phyloP scores from a whole-genome alignment of 2,888 invertebrate genomes.

The Agrotis segetum region DNA sequence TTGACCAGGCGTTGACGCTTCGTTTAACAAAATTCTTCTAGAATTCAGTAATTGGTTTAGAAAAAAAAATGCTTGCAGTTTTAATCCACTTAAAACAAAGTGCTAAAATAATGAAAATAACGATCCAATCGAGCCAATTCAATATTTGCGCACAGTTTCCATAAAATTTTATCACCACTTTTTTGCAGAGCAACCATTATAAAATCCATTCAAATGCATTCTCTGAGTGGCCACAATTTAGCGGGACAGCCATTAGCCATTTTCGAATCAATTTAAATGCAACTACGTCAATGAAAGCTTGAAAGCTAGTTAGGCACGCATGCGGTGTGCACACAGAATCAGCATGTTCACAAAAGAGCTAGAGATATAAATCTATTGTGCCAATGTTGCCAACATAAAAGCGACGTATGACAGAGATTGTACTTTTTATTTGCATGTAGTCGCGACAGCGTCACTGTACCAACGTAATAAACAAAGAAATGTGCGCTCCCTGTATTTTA shows the following conservation, averaged over 20 bases:
- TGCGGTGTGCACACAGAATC: constrained; percentile 9
- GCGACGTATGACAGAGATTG: constrained; percentile 35
- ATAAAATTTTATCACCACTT: background rate
- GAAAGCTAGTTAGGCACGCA: constrained; percentile 32
- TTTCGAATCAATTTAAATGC: constrained; percentile 24
- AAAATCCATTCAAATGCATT: constrained; percentile 6
- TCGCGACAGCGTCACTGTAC: constrained; percentile 24
- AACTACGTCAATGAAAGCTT: constrained; percentile 27
- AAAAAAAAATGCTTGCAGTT: background rate
- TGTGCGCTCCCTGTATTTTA: constrained; percentile 41
- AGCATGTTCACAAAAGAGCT: constrained; percentile 14
- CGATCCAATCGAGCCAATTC: background rate
- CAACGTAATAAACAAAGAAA: constrained; percentile 54
- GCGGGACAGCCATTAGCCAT: background rate
- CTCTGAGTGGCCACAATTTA: constrained; percentile 3
- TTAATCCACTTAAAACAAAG: too few species aligned
- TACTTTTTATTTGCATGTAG: constrained; percentile 51
- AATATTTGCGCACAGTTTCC: background rate
- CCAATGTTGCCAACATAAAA: constrained; percentile 47
- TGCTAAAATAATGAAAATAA: background rate
- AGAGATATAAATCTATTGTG: constrained; percentile 45
- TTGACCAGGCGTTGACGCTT: background rate
- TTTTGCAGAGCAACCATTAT: constrained; percentile 1
- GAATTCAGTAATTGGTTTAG: background rate
- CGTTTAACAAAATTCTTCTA: background rate